Evolutionary conservation across 2,888 invertebrate genomes (phyloP), one percentile per base, ranked within the genome.

Genomic region (Andrena flavipes): DNA sequence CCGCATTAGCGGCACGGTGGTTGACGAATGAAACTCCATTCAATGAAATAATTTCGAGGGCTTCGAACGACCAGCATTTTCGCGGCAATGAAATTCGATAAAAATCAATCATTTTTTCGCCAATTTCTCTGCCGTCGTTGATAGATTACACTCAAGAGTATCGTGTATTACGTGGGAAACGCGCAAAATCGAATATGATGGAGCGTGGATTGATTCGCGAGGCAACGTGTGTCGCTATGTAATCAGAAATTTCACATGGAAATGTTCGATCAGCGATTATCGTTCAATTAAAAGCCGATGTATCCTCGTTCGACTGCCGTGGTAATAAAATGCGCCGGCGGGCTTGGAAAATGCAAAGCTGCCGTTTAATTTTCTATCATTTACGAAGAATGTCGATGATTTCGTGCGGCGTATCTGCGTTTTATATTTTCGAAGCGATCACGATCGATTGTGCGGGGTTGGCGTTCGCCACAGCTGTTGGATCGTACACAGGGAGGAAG

Each of bases 141-240:
- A 70, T 35, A 23, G 49, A 26, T 79, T 30, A 42, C 59, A 42
- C 64, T n/a, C 64, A 2, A 6, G 76, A 64, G 79, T 20, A 49
- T 75, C 63, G 54, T 10, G 48, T n/a, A 29, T 67, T 67, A 42
- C 73, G 10, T 10, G 35, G 20, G 16, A 16, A 30, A 26, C 8
- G 7, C 35, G 29, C 2, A 49, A 13, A 51, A 16, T 51, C 64
- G 29, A 65, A 63, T 10, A 10, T n/a, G 33, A 6, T 1, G 20
- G 7, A 5, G 16, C 20, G 48, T 51, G 33, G 59, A 60, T 67
- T 30, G 35, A 29, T 23, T 23, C 23, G n/a, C 4, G 16, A 20
- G 48, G 20, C 16, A 30, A 33, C 8, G 23, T 23, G 23, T 23
- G 13, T 23, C 59, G 13, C 33, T 67, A 7, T n/a, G 16, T 23